A percentile compares a stretch with the other conserved stretches of the same genome.
Evolutionary conservation across 2,797 vertebrate species (phyloP).

Genomic region (Sebastes glaucus): DNA sequence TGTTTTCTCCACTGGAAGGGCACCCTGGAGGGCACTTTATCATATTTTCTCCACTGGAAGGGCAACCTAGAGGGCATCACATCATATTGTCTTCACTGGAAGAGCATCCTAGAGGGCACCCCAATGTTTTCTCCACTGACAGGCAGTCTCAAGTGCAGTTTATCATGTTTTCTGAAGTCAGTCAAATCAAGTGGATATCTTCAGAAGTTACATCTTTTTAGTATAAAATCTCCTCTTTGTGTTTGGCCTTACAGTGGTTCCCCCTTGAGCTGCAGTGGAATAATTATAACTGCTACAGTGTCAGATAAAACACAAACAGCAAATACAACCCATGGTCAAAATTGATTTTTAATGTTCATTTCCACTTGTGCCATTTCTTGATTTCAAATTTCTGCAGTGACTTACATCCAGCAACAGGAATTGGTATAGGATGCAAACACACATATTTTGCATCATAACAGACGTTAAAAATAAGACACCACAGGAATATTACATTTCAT

Average conservation of each 20-base stretch:
- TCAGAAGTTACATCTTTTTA: neutral
- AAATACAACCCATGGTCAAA: constrained; percentile 47
- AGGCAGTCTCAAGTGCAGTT: too few species aligned
- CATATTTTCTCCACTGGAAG: too few species aligned
- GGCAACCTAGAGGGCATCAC: too few species aligned
- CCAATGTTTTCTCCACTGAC: too few species aligned
- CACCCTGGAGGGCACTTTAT: too few species aligned
- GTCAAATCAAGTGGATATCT: neutral
- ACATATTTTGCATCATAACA: constrained; percentile 35
- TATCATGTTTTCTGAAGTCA: too few species aligned
- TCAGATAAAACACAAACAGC: neutral
- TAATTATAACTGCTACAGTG: neutral
- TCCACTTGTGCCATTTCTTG: constrained; percentile 72
- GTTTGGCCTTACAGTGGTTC: neutral
- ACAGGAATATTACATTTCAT: constrained; percentile 32
- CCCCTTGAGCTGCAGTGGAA: neutral
- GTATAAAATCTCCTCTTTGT: too few species aligned
- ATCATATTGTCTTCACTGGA: too few species aligned
- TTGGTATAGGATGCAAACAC: constrained; percentile 48
- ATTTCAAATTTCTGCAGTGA: constrained; percentile 61
- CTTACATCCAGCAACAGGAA: constrained; percentile 67
- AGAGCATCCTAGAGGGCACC: too few species aligned
- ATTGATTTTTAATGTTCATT: constrained; percentile 70
- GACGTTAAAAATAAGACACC: constrained; percentile 31
- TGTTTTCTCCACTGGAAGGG: too few species aligned